Conservation (phyloP, 2,797 vertebrate genomes). For the Pteronotus mesoamericanus region DNA sequence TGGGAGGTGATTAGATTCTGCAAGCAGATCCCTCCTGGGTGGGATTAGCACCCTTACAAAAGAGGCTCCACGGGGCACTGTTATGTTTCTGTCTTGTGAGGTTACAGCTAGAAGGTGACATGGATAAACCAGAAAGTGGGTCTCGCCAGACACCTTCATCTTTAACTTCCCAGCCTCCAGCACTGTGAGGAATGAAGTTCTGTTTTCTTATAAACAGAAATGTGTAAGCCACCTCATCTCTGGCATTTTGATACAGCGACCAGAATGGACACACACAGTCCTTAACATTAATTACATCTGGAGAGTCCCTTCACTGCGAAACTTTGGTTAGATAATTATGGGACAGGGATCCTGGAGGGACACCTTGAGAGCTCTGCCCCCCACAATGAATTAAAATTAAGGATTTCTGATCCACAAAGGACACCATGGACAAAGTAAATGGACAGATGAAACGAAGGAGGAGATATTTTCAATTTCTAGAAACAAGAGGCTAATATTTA, state of each 20-base stretch:
- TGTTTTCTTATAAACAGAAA: background rate
- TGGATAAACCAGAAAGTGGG: background rate
- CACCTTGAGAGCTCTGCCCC: background rate
- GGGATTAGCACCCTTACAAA: background rate
- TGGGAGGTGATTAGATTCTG: background rate
- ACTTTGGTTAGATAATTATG: background rate
- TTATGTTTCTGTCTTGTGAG: background rate
- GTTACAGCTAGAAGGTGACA: background rate
- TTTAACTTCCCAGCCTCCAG: background rate
- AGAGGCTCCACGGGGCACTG: background rate
- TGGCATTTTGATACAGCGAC: background rate
- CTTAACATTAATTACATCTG: background rate
- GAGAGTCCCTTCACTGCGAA: background rate
- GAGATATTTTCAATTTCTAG: background rate
- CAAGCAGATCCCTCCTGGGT: background rate
- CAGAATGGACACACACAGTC: background rate
- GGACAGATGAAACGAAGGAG: background rate
- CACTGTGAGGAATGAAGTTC: background rate
- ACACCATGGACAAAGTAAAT: background rate
- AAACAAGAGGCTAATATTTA: background rate
- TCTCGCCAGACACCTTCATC: background rate
- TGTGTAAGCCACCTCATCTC: background rate
- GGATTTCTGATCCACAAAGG: background rate
- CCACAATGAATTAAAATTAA: background rate
- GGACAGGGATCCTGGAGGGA: background rate